phyloP scores from a whole-genome alignment of 2,888 invertebrate species.

The Pimpla rufipes region DNA sequence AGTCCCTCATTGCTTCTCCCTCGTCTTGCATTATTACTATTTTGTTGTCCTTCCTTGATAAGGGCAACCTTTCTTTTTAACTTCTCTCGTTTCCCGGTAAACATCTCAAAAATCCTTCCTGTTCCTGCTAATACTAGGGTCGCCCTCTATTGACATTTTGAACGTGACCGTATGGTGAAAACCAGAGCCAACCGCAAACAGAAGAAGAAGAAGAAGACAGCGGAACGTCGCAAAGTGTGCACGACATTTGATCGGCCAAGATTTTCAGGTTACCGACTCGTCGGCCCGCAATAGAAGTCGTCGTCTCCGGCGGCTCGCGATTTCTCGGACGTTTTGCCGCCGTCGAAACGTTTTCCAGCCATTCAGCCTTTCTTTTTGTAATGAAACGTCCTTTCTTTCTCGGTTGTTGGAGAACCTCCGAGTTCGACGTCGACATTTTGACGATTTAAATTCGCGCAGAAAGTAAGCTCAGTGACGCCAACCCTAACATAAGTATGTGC shows the following conservation, averaged over 20 bases:
- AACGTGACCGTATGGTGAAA: background rate
- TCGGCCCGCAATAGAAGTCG: too few species aligned
- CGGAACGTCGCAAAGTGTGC: too few species aligned
- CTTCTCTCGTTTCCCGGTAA: background rate
- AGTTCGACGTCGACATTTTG: slow-evolving; percentile 3
- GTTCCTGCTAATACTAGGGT: background rate
- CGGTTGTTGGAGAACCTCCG: background rate
- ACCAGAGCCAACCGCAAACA: background rate
- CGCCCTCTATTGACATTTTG: background rate
- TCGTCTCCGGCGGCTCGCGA: too few species aligned
- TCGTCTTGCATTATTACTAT: background rate
- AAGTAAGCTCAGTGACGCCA: slow-evolving; percentile 12
- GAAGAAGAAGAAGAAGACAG: background rate
- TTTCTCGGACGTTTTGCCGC: too few species aligned
- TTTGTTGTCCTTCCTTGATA: background rate
- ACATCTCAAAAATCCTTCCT: background rate
- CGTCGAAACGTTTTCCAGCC: slow-evolving; percentile 6
- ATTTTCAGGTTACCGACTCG: too few species aligned
- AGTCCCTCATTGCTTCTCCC: background rate
- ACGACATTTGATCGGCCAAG: too few species aligned
- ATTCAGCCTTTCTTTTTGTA: slow-evolving; percentile 10
- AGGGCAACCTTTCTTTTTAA: background rate
- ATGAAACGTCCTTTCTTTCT: background rate
- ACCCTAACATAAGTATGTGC: background rate
- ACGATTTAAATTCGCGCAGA: background rate